Evolutionary conservation across 2,888 invertebrate species (phyloP).

Genomic region (Stenolophus ochropezus): DNA sequence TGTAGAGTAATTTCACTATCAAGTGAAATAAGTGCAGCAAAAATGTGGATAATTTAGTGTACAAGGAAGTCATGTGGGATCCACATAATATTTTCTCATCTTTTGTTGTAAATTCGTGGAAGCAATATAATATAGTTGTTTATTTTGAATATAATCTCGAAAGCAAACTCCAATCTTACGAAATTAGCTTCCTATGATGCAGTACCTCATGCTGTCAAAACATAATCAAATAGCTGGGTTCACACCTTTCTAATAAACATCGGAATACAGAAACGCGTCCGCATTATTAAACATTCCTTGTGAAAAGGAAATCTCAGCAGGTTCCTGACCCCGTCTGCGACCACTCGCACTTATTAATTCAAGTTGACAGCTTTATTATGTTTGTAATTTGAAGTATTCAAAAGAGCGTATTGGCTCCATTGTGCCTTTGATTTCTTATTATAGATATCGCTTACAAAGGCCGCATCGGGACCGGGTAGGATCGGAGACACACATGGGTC

Average conservation of each 20-base stretch:
- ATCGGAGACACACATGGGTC: slow-evolving; percentile 23
- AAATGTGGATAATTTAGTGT: too few species aligned
- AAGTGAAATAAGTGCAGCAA: too few species aligned
- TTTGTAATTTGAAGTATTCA: slow-evolving; percentile 56
- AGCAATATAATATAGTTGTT: too few species aligned
- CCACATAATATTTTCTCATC: too few species aligned
- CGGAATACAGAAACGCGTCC: not conserved
- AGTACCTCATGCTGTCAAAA: not conserved
- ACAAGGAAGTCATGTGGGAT: too few species aligned
- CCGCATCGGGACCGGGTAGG: not conserved
- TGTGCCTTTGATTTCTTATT: slow-evolving; percentile 56
- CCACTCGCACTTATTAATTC: slow-evolving; percentile 50
- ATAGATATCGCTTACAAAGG: slow-evolving; percentile 53
- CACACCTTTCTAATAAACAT: not conserved
- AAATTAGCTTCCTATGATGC: not conserved
- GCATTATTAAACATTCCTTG: slow-evolving; percentile 1
- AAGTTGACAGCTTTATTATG: slow-evolving; percentile 56
- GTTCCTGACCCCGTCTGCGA: slow-evolving; percentile 25
- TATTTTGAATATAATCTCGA: not conserved
- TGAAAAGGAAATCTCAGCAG: slow-evolving; percentile 5
- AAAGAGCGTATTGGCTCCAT: slow-evolving; percentile 47
- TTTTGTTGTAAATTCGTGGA: too few species aligned
- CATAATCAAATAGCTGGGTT: not conserved
- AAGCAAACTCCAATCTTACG: not conserved
- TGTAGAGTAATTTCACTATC: too few species aligned